phyloP scores from a whole-genome alignment of 1,140 invertebrate genomes.

The Papilio machaon region DNA sequence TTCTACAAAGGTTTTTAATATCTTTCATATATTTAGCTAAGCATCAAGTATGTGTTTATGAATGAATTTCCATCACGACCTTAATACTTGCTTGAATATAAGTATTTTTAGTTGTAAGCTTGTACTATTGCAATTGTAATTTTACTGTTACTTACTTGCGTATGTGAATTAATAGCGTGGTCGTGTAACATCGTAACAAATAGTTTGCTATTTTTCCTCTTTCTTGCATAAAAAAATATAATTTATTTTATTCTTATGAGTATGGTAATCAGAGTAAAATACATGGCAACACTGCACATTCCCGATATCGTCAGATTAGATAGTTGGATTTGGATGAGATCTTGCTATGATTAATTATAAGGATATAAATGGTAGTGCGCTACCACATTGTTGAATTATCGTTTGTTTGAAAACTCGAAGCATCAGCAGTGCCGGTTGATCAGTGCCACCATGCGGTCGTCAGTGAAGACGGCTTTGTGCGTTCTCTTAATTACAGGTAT shows the following conservation, averaged over 20 bases:
- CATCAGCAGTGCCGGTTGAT: slow-evolving; percentile 43
- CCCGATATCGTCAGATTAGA: slow-evolving; percentile 46
- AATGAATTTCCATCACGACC: background rate
- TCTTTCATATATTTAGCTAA: background rate
- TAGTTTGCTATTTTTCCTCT: background rate
- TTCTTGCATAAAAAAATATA: background rate
- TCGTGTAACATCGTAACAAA: background rate
- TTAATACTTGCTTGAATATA: background rate
- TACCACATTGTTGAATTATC: slow-evolving; percentile 36
- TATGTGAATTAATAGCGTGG: background rate
- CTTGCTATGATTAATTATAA: slow-evolving; percentile 52
- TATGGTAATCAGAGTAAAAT: background rate
- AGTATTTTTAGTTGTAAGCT: background rate
- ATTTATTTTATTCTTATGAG: background rate
- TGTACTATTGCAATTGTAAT: background rate
- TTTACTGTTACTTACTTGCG: background rate
- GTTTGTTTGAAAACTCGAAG: slow-evolving; percentile 37
- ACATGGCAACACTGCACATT: slow-evolving; percentile 26
- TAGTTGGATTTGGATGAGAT: slow-evolving; percentile 50
- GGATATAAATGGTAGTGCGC: slow-evolving; percentile 47
- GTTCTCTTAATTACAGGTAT: slow-evolving; percentile 50
- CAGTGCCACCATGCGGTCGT: slow-evolving; percentile 50
- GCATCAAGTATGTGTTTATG: background rate
- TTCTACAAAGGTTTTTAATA: background rate
- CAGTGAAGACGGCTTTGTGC: slow-evolving; percentile 38